Conservation (phyloP, 2,797 vertebrate genomes). For the Botia almorhae region DNA sequence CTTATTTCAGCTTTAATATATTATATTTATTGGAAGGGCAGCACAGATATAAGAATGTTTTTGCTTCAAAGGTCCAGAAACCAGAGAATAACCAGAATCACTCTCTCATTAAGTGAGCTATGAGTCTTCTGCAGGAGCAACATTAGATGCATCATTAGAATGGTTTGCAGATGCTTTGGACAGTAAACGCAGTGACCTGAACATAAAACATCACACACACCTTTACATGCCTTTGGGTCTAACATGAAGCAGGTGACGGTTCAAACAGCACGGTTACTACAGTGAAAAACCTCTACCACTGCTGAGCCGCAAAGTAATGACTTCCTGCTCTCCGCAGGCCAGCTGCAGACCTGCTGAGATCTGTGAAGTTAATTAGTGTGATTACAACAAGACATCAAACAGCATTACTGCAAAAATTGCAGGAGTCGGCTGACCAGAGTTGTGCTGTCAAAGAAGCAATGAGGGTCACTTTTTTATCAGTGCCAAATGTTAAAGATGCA, state of each 20-base stretch:
- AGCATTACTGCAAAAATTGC: constrained; percentile 45
- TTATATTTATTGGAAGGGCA: not conserved
- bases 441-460: not conserved
- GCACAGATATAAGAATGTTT: not conserved
- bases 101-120: constrained; percentile 4
- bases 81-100: not conserved
- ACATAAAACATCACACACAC: constrained; percentile 16
- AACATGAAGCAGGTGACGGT: constrained; percentile 7
- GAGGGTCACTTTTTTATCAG: constrained; percentile 3
- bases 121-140: not conserved
- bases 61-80: not conserved
- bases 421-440: constrained; percentile 37
- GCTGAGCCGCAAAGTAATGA: constrained; percentile 33
- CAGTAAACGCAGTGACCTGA: constrained; percentile 25
- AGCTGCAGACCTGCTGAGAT: constrained; percentile 44
- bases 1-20: not conserved
- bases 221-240: constrained; percentile 15
- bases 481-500: constrained; percentile 11
- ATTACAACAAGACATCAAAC: constrained; percentile 52
- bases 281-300: constrained; percentile 31
- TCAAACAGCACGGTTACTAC: constrained; percentile 27
- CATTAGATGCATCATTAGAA: not conserved
- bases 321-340: constrained; percentile 47
- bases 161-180: not conserved
- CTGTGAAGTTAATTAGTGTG: constrained; percentile 56